Evolutionary conservation across 2,797 vertebrate species (phyloP).

Genomic region (Labeo calbasu): DNA sequence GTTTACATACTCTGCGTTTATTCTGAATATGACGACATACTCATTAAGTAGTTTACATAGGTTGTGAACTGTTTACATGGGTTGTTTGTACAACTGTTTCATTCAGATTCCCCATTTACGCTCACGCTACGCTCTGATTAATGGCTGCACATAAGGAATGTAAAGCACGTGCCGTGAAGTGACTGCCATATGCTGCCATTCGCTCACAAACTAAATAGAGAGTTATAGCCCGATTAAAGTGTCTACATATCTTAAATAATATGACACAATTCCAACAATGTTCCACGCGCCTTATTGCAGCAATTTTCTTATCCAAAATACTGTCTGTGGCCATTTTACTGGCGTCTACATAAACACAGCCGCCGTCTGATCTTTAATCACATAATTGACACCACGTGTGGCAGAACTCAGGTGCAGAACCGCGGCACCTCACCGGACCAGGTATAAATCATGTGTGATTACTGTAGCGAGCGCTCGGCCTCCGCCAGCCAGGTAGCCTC

Average conservation of each 20-base stretch:
- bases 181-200: slow-evolving; percentile 22
- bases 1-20: background rate
- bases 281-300: slow-evolving; percentile 14
- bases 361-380: slow-evolving; percentile 30
- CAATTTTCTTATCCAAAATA: background rate
- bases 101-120: background rate
- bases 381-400: slow-evolving; percentile 19
- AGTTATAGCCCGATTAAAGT: slow-evolving; percentile 14
- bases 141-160: slow-evolving; percentile 14
- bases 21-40: background rate
- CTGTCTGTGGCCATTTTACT: background rate
- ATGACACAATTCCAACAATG: background rate
- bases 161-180: background rate
- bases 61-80: slow-evolving; percentile 5
- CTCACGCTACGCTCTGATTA: background rate
- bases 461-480: slow-evolving; percentile 11
- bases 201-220: background rate
- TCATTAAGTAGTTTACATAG: slow-evolving; percentile 9
- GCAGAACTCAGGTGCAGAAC: slow-evolving; percentile 33
- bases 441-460: slow-evolving; percentile 33
- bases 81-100: background rate
- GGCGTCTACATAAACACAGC: slow-evolving; percentile 8
- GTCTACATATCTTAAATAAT: slow-evolving; percentile 15
- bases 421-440: slow-evolving; percentile 6
- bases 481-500: slow-evolving; percentile 16